Evolutionary conservation across 2,797 vertebrate genomes (phyloP).

Genomic region (Chelidonichthys spinosus): DNA sequence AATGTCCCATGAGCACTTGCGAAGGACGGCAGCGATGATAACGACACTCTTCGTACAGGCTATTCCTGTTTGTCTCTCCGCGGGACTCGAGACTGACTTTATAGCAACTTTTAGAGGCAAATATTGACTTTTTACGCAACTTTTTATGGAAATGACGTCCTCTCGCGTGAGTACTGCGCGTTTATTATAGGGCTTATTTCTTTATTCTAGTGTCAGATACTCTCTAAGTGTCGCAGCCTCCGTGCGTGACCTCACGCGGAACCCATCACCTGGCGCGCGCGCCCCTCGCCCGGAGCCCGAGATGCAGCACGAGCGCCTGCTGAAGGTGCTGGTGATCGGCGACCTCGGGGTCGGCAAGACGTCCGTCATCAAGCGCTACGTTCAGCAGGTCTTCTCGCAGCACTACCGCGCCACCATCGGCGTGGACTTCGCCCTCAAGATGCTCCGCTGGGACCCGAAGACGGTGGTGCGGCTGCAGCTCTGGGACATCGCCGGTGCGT

Average conservation of each 20-base stretch:
- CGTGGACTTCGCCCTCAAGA: conserved; percentile 86
- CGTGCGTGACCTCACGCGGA: conserved; percentile 2
- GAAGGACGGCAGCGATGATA: not conserved
- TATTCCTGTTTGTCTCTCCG: not conserved
- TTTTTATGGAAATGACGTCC: no score
- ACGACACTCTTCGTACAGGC: not conserved
- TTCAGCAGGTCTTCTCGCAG: conserved; percentile 86
- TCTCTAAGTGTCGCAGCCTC: not conserved
- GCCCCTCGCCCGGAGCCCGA: not conserved
- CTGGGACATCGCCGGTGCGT: conserved; percentile 87
- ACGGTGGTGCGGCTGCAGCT: conserved; percentile 85
- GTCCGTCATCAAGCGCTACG: conserved; percentile 86
- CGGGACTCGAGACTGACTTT: not conserved
- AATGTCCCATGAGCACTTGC: not conserved
- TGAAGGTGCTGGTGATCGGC: conserved; percentile 86
- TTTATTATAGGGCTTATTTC: not conserved
- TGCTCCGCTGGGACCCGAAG: conserved; percentile 82
- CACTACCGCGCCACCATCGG: conserved; percentile 87
- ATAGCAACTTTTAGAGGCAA: not conserved
- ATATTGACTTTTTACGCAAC: no score
- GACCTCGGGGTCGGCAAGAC: conserved; percentile 87
- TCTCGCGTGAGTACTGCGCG: no score
- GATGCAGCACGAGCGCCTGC: conserved; percentile 83
- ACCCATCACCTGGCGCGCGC: not conserved
- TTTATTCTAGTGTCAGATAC: not conserved